Evolutionary conservation across 2,888 invertebrate genomes (phyloP), one percentile per base, ranked within the genome.

Genomic region (Agonopterix heracliana): DNA sequence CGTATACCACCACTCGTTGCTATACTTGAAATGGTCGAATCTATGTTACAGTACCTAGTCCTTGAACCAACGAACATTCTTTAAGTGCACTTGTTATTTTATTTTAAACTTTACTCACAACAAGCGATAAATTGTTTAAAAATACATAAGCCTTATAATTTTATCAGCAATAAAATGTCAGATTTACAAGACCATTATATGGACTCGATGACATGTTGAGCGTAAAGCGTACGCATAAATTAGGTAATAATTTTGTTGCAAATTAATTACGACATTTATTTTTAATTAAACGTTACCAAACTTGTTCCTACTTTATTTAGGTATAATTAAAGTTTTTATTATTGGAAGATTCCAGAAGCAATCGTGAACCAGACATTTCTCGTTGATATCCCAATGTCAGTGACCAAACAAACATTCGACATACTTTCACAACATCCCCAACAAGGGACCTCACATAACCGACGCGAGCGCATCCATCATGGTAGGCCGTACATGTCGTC

Each of bases 381-480:
- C 41, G 41, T 3, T 8, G 41, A 12, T 12, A 41, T 12, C 11
- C 9, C 10, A 38, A 17, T 38, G 38, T 38, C 45, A 38, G 5
- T 45, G 50, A 47, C 48, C 47, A 47, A 40, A 45, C 44, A 49
- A 38, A 53, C 51, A 53, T 56, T 51, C 50, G 54, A 35, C 42
- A 34, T 34, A 48, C 51, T 52, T 48, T 52, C 52, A 54, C 54
- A 56, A 47, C 55, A 52, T 38, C 52, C 59, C 53, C 52, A 43
- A 51, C 54, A 46, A 44, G 34, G 54, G 64, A 61, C 64, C 64
- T 57, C 64, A 66, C 60, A 61, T 61, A 48, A 42, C 48, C 48
- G 47, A 63, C 68, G 69, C 67, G 49, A 54, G 59, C 75, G 74
- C 87, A 87, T 88, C 87, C 81, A 87, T 88, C 87, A 88, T 86